phyloP scores from a whole-genome alignment of 2,797 vertebrate species.

The Vultur gryphus region DNA sequence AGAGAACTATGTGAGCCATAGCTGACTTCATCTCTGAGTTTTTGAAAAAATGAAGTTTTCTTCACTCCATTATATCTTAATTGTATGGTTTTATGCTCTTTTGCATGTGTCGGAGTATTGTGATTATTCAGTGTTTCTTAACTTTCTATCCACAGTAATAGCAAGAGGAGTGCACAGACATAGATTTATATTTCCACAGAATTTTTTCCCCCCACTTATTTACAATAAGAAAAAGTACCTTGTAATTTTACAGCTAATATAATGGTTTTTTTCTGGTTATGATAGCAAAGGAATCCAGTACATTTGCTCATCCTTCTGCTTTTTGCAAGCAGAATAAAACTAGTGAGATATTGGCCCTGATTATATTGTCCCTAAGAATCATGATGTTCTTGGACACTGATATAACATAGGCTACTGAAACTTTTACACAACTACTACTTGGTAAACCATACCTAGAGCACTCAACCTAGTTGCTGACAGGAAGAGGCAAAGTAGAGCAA shows the following conservation, averaged over 20 bases:
- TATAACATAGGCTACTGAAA: background rate
- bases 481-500: background rate
- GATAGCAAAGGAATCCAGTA: background rate
- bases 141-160: background rate
- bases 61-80: background rate
- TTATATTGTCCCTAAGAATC: background rate
- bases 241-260: background rate
- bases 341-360: background rate
- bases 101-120: background rate
- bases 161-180: background rate
- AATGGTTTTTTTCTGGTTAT: background rate
- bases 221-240: fast-evolving
- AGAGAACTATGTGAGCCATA: background rate
- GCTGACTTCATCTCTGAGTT: background rate
- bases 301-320: background rate
- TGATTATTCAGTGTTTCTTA: background rate
- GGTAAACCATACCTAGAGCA: background rate
- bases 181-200: background rate
- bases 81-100: background rate
- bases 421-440: background rate
- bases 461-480: background rate
- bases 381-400: background rate
- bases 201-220: background rate
- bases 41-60: background rate
- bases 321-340: background rate